phyloP scores from a whole-genome alignment of 2,113 vertebrate genomes.

The Nesospiza acunhae region DNA sequence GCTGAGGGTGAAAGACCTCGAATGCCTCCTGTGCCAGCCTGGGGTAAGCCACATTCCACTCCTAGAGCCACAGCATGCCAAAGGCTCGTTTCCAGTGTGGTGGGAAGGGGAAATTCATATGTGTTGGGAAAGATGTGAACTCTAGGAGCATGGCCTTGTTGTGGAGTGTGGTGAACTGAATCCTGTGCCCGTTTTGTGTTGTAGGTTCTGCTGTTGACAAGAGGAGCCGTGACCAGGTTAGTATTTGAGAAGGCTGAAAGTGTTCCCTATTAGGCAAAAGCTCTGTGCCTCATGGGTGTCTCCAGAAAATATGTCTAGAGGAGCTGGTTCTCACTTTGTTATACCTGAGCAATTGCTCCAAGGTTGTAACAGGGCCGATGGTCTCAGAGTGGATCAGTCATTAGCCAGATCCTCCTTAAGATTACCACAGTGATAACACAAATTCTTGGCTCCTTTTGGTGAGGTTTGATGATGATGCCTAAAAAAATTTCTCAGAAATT shows the following conservation, averaged over 20 bases:
- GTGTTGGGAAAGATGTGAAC: rapidly evolving
- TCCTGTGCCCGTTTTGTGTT: neutral
- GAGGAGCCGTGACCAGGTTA: conserved; percentile 28
- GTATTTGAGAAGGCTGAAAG: neutral
- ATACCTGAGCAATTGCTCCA: rapidly evolving
- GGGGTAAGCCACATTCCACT: neutral
- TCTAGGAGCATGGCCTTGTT: rapidly evolving
- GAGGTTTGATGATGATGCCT: neutral
- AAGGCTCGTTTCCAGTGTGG: rapidly evolving
- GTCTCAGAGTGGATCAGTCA: neutral
- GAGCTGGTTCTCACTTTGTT: neutral
- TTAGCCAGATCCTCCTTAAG: neutral
- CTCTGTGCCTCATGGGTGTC: rapidly evolving
- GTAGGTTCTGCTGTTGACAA: neutral
- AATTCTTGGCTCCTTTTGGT: neutral
- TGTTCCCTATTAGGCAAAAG: neutral
- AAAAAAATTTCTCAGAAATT: neutral
- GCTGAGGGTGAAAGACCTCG: neutral
- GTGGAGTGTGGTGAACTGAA: neutral
- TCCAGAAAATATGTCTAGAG: neutral
- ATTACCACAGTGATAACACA: rapidly evolving
- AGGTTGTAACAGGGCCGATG: rapidly evolving
- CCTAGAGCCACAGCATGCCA: neutral
- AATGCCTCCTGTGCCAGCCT: rapidly evolving
- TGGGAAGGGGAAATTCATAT: neutral